A percentile compares a stretch with the other conserved stretches of the same genome.
Conservation (phyloP, 2,113 vertebrate species). For the Motacilla tschutschensis region DNA sequence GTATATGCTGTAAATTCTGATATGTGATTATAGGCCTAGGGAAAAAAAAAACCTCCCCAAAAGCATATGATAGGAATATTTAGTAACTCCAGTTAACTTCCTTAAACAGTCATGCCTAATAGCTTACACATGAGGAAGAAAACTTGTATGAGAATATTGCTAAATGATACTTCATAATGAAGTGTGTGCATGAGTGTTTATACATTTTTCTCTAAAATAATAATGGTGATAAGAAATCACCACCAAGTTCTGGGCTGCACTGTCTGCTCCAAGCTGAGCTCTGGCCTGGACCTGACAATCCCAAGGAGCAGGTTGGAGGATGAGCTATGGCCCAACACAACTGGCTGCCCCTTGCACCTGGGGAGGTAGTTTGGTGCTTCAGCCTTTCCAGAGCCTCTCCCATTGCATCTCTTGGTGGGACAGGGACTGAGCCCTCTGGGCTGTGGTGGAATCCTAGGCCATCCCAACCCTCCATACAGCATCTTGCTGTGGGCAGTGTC, state of each 20-base stretch:
- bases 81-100: neutral
- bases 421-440: neutral
- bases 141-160: neutral
- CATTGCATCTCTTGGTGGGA: accelerated
- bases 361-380: neutral
- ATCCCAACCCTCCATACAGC: neutral
- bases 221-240: neutral
- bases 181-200: neutral
- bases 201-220: neutral
- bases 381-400: neutral
- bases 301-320: neutral
- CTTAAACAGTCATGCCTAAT: neutral
- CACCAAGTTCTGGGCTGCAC: accelerated
- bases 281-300: neutral
- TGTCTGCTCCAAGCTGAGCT: neutral
- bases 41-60: neutral
- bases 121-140: neutral
- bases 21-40: neutral
- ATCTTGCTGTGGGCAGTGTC: neutral
- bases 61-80: neutral
- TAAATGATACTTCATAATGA: neutral
- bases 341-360: accelerated
- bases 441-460: neutral
- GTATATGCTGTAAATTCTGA: neutral
- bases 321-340: accelerated